Percentiles rank a stretch among this genome's conserved stretches.
phyloP scores from a whole-genome alignment of 2,113 vertebrate genomes.

The Scophthalmus maximus region DNA sequence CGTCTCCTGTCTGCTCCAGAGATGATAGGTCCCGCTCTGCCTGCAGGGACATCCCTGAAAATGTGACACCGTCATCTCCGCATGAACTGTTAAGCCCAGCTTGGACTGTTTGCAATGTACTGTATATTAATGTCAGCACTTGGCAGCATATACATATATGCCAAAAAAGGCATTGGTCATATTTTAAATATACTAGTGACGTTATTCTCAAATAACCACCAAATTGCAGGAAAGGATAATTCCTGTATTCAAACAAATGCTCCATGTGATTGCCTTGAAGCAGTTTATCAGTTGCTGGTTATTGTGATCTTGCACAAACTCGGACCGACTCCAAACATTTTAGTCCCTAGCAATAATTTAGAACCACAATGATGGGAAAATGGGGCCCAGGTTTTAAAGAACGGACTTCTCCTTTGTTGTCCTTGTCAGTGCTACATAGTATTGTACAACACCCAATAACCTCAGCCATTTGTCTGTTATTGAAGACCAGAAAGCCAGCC shows the following conservation, averaged over 20 bases:
- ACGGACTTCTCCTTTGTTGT: too few relatives aligned
- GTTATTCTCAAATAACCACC: conserved; percentile 20
- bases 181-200: background rate
- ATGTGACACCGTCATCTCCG: conserved; percentile 41
- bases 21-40: conserved; percentile 50
- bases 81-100: conserved; percentile 26
- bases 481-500: too few relatives aligned
- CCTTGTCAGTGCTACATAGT: too few relatives aligned
- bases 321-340: background rate
- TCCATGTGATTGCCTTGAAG: background rate
- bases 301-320: background rate
- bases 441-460: too few relatives aligned
- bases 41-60: conserved; percentile 49
- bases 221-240: conserved; percentile 3
- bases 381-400: too few relatives aligned
- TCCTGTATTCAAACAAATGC: background rate
- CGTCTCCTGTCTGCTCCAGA: conserved; percentile 50
- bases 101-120: conserved; percentile 30
- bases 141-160: conserved; percentile 4
- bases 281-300: background rate
- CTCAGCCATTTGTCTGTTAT: too few relatives aligned
- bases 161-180: background rate
- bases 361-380: too few relatives aligned
- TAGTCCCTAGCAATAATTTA: too few relatives aligned
- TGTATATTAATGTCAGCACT: conserved; percentile 32